A percentile compares a stretch with the other conserved stretches of the same genome.
phyloP scores from a whole-genome alignment of 2,888 invertebrate species.

The Heliconius erato region DNA sequence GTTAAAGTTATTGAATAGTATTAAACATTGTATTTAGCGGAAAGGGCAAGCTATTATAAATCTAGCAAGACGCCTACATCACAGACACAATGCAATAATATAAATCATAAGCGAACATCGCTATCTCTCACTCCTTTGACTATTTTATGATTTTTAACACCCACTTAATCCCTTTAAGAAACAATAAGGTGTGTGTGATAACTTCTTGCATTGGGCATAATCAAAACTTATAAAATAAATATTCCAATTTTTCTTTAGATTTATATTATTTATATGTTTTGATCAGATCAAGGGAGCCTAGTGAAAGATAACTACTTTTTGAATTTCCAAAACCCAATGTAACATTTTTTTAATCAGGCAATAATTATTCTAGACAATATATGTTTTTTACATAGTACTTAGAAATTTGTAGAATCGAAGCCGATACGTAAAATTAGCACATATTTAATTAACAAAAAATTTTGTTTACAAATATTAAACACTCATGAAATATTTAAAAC shows the following conservation, averaged over 20 bases:
- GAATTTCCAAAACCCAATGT: too few species aligned
- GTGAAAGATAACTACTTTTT: not conserved
- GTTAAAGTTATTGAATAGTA: constrained; percentile 56
- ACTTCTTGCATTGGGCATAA: constrained; percentile 38
- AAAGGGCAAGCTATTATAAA: constrained; percentile 74
- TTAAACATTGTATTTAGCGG: constrained; percentile 65
- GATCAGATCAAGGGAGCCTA: not conserved
- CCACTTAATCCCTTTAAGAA: constrained; percentile 78
- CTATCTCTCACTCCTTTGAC: constrained; percentile 79
- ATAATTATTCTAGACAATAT: not conserved
- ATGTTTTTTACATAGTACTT: not conserved
- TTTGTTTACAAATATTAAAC: not conserved
- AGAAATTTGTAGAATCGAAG: not conserved
- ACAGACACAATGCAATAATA: constrained; percentile 76
- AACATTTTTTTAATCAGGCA: not conserved
- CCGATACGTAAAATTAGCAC: not conserved
- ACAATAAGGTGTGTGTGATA: constrained; percentile 70
- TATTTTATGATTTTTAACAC: constrained; percentile 84
- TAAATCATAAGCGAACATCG: constrained; percentile 79
- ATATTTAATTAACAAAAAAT: not conserved
- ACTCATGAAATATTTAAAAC: not conserved
- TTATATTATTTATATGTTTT: too few species aligned
- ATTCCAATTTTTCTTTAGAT: too few species aligned
- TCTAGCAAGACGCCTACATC: constrained; percentile 77
- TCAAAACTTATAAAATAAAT: not conserved